Base-by-base conservation (phyloP, 1,140 invertebrate species). In the Psilanteris sp. region DNA sequence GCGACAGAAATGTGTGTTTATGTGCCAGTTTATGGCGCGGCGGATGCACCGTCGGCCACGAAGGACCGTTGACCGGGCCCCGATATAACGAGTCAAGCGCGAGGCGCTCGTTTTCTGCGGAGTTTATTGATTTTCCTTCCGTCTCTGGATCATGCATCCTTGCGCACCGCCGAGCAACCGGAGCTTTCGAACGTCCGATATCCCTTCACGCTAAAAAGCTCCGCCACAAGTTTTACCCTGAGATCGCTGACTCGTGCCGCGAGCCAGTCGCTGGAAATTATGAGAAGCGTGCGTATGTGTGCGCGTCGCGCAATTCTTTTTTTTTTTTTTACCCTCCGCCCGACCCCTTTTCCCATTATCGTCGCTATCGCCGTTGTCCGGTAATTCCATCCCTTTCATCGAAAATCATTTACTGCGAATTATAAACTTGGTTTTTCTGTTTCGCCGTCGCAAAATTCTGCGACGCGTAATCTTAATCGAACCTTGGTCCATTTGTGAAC, bases 141-240 rank as follows among this genome's bases (percentile, higher is more conserved):
- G 72, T 75, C 72, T 75, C 72, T 75, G 72, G 72, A 75, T 75
- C 72, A 75, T 64, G 72, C 64, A 75, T 75, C 72, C 72, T 68
- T 75, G 72, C 72, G 72, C 72, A 68, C 72, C 72, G 72, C 6
- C 72, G 72, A 68, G 55, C 72, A 75, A 75, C 46, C 62, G 62
- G 72, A 68, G 72, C 71, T 67, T 67, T 61, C 70, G 41, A 61
- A 59, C 70, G 41, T 16, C 44, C 70, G 61, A 66, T 74, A 64
- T 74, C 70, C 61, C 70, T 74, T 74, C 71, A 66, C 71, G 61
- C 50, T 67, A 74, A 74, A 74, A 74, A 74, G 62, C 68, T 52
- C 50, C 27, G 50, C 59, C 70, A 39, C 70, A 66, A 73, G 70
- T 73, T 73, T 71, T 57, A 72, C 55, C 57, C 68, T 41, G 57